Conservation (phyloP, 1,140 invertebrate species). For the Lethrus apterus region DNA sequence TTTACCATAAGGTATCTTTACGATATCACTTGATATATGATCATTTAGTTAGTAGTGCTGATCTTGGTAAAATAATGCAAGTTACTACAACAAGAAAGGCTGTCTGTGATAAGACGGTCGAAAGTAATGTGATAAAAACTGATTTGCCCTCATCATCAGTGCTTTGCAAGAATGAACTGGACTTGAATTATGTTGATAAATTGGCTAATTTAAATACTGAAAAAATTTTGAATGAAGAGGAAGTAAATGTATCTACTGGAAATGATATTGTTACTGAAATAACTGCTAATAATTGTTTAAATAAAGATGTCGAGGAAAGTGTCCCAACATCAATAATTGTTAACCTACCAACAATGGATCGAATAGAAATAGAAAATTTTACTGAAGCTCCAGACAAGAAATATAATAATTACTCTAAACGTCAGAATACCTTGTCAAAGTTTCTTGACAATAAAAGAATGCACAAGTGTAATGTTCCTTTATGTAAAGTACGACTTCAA, state of each 20-base stretch:
- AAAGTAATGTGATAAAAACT: background rate
- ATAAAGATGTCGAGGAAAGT: background rate
- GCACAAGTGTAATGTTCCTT: slow-evolving; percentile 30
- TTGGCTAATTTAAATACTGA: slow-evolving; percentile 4
- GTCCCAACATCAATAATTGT: background rate
- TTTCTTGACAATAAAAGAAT: slow-evolving; percentile 22
- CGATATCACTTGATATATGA: slow-evolving; percentile 43
- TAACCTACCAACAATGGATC: slow-evolving; percentile 22
- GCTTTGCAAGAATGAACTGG: slow-evolving; percentile 9
- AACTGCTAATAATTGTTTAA: too few relatives aligned
- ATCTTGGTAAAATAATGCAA: slow-evolving; percentile 32
- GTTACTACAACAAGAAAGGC: slow-evolving; percentile 20
- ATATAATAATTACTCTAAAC: slow-evolving; percentile 25
- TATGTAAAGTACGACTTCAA: slow-evolving; percentile 43
- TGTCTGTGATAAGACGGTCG: background rate
- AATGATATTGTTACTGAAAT: too few relatives aligned
- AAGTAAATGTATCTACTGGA: too few relatives aligned
- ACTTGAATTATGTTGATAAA: slow-evolving; percentile 14
- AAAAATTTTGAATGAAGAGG: slow-evolving; percentile 9
- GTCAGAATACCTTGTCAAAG: slow-evolving; percentile 20
- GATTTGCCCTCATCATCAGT: background rate
- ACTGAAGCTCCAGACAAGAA: slow-evolving; percentile 29
- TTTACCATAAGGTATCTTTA: slow-evolving; percentile 41
- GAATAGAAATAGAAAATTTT: slow-evolving; percentile 24
- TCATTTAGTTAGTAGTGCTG: slow-evolving; percentile 40